A percentile compares a stretch with the other conserved stretches of the same genome.
Conservation (phyloP, 2,797 vertebrate species). For the Euthynnus affinis region DNA sequence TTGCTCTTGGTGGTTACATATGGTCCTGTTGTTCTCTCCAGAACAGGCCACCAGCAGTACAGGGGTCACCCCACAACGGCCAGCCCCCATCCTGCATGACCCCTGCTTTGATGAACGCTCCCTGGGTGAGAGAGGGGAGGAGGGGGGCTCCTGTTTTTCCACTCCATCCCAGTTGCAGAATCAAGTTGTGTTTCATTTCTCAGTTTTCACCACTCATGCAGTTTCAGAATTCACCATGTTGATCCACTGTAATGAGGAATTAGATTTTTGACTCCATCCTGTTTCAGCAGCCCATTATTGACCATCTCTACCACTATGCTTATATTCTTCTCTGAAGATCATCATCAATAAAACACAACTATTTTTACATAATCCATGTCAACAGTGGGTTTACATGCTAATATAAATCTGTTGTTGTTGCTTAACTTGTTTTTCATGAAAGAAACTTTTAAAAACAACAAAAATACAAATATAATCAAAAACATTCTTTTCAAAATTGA, state of each 20-base stretch:
- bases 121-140: conserved; percentile 84
- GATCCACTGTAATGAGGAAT: background rate
- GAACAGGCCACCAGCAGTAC: conserved; percentile 87
- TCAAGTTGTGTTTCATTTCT: background rate
- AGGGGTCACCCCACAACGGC: conserved; percentile 80
- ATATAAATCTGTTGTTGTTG: background rate
- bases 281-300: background rate
- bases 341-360: background rate
- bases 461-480: background rate
- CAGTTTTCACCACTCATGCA: background rate
- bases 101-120: conserved; percentile 86
- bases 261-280: background rate
- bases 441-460: background rate
- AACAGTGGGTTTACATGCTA: background rate
- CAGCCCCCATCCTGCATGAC: conserved; percentile 83
- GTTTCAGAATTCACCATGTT: background rate
- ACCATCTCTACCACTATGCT: background rate
- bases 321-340: background rate
- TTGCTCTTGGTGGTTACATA: conserved; percentile 65
- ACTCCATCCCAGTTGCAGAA: conserved; percentile 16
- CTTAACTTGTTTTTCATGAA: background rate
- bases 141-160: background rate
- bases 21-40: conserved; percentile 82
- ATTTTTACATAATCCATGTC: background rate
- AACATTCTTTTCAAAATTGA: background rate